Conservation (phyloP, 2,888 invertebrate species). For the Gonocerus acuteangulatus region DNA sequence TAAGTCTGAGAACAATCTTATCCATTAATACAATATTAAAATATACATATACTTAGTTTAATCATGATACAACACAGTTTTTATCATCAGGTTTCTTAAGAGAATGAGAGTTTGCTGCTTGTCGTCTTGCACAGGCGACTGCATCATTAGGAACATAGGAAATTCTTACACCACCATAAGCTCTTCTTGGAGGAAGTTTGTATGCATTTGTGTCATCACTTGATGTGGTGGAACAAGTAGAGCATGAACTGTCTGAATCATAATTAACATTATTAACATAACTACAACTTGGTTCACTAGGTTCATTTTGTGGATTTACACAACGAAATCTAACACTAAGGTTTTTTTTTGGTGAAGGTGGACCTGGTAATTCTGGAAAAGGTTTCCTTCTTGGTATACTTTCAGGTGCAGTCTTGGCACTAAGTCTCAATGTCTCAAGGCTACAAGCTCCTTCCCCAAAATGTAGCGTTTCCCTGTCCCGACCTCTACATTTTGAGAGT, state of each 20-base stretch:
- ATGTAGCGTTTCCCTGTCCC: constrained; percentile 41
- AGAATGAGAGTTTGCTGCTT: constrained; percentile 27
- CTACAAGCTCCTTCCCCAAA: constrained; percentile 31
- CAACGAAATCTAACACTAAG: constrained; percentile 33
- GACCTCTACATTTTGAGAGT: constrained; percentile 42
- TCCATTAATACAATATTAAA: too few species aligned
- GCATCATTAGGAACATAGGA: constrained; percentile 91
- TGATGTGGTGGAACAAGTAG: constrained; percentile 70
- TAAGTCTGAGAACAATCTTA: too few species aligned
- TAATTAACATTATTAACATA: constrained; percentile 45
- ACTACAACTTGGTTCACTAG: constrained; percentile 21
- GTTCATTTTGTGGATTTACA: constrained; percentile 28
- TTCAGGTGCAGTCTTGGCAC: neutral
- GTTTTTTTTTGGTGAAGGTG: constrained; percentile 36
- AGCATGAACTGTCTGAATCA: constrained; percentile 73
- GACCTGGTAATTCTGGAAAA: constrained; percentile 37
- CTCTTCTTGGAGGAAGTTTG: constrained; percentile 71
- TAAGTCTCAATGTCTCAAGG: constrained; percentile 43
- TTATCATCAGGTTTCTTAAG: constrained; percentile 38
- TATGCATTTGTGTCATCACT: constrained; percentile 81
- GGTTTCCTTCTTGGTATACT: constrained; percentile 40
- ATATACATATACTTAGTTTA: too few species aligned
- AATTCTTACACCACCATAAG: constrained; percentile 80
- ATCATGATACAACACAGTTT: constrained; percentile 37
- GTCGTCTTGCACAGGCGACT: constrained; percentile 64